Percentiles rank a stretch among this genome's conserved stretches.
phyloP scores from a whole-genome alignment of 2,797 vertebrate species.

The Cheirogaleus major region DNA sequence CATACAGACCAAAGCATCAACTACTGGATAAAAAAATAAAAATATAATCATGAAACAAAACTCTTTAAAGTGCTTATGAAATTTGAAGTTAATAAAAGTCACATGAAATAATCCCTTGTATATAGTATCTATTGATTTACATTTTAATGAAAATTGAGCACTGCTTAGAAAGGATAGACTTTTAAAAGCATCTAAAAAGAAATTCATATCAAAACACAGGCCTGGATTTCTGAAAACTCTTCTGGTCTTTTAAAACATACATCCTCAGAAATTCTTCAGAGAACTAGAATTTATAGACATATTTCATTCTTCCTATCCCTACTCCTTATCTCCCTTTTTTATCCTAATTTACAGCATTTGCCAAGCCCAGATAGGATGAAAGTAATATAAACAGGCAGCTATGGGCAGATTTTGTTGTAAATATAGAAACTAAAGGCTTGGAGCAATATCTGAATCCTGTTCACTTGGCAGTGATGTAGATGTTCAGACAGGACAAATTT shows the following conservation, averaged over 20 bases:
- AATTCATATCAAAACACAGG: neutral
- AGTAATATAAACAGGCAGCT: conserved; percentile 87
- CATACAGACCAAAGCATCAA: neutral
- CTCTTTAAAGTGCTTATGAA: neutral
- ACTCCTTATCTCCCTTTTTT: conserved; percentile 22
- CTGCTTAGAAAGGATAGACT: neutral
- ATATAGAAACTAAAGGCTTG: conserved; percentile 86
- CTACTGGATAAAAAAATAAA: conserved; percentile 9
- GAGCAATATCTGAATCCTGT: conserved; percentile 81
- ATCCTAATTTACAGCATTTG: conserved; percentile 66
- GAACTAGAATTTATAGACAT: neutral
- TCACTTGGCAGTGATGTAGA: conserved; percentile 82
- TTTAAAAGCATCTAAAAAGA: conserved; percentile 25
- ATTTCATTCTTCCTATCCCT: neutral
- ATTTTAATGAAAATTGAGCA: conserved; percentile 32
- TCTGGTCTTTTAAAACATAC: neutral
- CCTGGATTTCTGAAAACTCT: neutral
- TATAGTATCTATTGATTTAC: conserved; percentile 11
- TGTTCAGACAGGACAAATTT: conserved; percentile 79
- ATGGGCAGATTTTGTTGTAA: conserved; percentile 84
- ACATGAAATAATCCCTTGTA: neutral
- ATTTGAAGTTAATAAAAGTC: conserved; percentile 38
- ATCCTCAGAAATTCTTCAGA: conserved; percentile 15
- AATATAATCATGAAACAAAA: conserved; percentile 15
- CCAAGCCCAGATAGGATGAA: conserved; percentile 81